Conservation (phyloP, 2,888 invertebrate species). For the Aricia artaxerxes region DNA sequence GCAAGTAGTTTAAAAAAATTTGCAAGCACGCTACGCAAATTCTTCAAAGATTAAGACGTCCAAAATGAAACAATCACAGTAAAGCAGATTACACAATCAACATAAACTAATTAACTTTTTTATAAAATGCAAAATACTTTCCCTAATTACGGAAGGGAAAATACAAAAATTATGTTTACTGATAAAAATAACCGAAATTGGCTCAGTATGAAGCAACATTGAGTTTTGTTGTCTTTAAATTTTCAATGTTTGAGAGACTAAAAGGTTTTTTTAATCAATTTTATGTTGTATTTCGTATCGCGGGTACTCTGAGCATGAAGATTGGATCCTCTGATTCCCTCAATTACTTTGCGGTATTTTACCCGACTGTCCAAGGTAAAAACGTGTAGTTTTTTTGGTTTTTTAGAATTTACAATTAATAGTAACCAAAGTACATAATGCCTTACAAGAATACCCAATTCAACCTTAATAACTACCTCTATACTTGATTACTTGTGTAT, state of each 20-base stretch:
- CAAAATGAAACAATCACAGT: background rate
- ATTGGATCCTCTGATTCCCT: background rate
- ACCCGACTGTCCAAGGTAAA: background rate
- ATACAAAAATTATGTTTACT: slow-evolving; percentile 14
- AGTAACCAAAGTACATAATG: no score
- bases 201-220: background rate
- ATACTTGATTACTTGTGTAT: no score
- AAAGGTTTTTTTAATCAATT: slow-evolving; percentile 12
- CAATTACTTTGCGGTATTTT: background rate
- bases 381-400: no score
- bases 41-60: background rate
- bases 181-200: background rate
- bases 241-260: slow-evolving; percentile 3
- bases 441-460: no score
- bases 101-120: slow-evolving; percentile 14
- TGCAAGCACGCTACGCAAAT: no score
- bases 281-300: background rate
- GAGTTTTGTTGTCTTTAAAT: slow-evolving; percentile 7
- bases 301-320: background rate
- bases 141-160: slow-evolving; percentile 8
- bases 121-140: background rate
- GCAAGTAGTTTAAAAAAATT: no score
- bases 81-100: background rate
- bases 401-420: no score
- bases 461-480: no score